Base-by-base conservation (phyloP, 1,140 invertebrate genomes). In the Leptopilina clavipes region DNA sequence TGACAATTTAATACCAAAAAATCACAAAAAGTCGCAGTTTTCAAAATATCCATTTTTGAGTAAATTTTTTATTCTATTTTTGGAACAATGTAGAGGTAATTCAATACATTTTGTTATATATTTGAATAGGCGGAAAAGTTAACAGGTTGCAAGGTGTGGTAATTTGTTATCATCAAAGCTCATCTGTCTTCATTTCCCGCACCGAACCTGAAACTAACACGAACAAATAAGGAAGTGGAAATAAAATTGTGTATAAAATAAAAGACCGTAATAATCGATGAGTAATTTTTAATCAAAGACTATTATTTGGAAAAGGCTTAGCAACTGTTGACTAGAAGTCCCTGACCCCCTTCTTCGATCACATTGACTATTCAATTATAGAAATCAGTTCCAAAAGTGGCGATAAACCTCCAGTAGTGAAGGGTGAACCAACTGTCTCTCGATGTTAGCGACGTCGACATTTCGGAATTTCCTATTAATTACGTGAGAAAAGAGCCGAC, bases 341-440 rank as follows among this genome's bases (percentile, higher is more conserved):
- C 40, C 17, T 80, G 73, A 80, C 79, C 81, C 76, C 73, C 81
- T 73, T 82, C 25, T 31, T 31, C 76, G 79, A 73, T 65, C 81
- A 81, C 81, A 86, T 86, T 87, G 86, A 89, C 88, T 87, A 89
- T 89, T 89, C 87, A 86, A 89, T 90, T 88, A 88, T 84, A 84
- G 84, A 88, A 86, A 89, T 89, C 85, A 86, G 87, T 87, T 90
- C 87, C n/a, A 87, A 85, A 88, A 89, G 89, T 89, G 79, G 85
- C 82, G 83, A 89, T 88, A 87, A 89, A 82, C 79, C 85, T 77
- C 73, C 74, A 81, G n/a, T 10, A 73, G 76, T 31, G 25, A 31
- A 79, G 79, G 76, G 74, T 70, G 74, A 75, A 73, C 44, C 74
- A 76, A 76, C 76, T 76, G 56, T 75, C 82, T 78, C 80, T 72